Evolutionary conservation across 1,140 invertebrate genomes (phyloP).

Genomic region (Augochlora pura): DNA sequence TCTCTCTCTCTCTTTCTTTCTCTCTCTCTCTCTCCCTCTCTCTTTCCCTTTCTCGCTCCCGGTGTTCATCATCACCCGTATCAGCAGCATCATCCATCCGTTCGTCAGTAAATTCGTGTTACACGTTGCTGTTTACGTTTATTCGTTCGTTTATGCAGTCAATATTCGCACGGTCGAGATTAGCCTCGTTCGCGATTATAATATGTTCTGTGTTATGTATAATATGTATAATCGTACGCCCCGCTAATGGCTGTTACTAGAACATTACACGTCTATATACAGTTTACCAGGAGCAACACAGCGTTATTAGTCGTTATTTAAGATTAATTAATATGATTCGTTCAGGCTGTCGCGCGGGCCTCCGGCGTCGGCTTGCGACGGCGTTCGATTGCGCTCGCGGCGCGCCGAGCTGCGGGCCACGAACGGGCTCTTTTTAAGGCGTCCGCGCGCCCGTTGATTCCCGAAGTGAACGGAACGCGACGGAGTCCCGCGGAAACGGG

Average conservation of each 20-base stretch:
- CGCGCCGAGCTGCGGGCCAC: no score
- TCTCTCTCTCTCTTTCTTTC: no score
- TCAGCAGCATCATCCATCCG: conserved; percentile 10
- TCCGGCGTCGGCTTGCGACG: neutral
- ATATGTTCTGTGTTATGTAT: conserved; percentile 20
- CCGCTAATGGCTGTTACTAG: conserved; percentile 52
- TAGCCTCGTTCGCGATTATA: conserved; percentile 9
- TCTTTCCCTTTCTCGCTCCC: neutral
- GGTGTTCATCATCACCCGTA: neutral
- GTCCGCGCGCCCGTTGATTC: no score
- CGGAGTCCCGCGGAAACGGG: no score
- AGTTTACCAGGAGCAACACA: conserved; percentile 71
- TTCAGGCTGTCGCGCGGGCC: neutral
- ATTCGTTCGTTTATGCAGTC: conserved; percentile 26
- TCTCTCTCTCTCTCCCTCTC: no score
- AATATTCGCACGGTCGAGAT: conserved; percentile 7
- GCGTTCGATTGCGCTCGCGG: no score
- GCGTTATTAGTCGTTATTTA: conserved; percentile 56
- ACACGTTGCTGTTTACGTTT: conserved; percentile 13
- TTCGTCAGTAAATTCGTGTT: conserved; percentile 23
- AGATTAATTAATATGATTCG: conserved; percentile 32
- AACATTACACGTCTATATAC: conserved; percentile 75
- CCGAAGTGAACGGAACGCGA: no score
- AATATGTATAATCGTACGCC: conserved; percentile 43
- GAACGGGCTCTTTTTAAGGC: no score